Base-by-base conservation (phyloP, 2,888 invertebrate genomes). In the Metalampra italica region DNA sequence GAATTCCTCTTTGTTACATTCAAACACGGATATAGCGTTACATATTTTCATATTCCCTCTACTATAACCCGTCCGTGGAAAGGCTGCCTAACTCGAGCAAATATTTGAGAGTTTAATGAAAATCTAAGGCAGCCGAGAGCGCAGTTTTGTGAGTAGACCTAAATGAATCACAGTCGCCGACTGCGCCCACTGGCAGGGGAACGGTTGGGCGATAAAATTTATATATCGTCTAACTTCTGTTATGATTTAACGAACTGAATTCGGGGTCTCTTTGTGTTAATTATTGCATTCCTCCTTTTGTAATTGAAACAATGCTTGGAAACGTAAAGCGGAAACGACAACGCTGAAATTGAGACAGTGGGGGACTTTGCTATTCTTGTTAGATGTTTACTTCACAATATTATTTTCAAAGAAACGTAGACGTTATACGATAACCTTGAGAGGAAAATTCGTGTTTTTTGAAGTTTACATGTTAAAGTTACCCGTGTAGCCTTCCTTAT, bases 91-190 rank as follows among this genome's bases (percentile, higher is more conserved):
- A 75, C 66, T 63, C 65, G 68, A 64, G 71, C 79, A 81, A 84
- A 85, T 84, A 84, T 85, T 83, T 82, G 80, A 78, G 75, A 72
- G 67, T 75, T 79, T 83, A 84, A 85, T 83, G 81, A 82, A 84
- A 82, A 82, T 80, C 78, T 85, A 80, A 80, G 72, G 67, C 75
- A 65, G 66, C 65, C 59, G 54, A 59, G 67, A 71, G 73, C 73
- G 63, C 76, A 77, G 73, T 79, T 79, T 75, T 75, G 71, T 68
- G 71, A 73, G 71, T 74, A 54, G 50, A 78, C 71, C 72, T 75
- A 75, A 84, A 84, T 82, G 84, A 84, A 84, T 85, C 78, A 80
- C 71, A 68, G 71, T 68, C 60, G 59, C 62, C 64, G 67, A 69
- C 68, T 76, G 68, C 68, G 70, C 73, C 70, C 66, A 64, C 64